A percentile compares a stretch with the other conserved stretches of the same genome.
Evolutionary conservation across 2,113 vertebrate species (phyloP).

Genomic region (Tachycineta bicolor): DNA sequence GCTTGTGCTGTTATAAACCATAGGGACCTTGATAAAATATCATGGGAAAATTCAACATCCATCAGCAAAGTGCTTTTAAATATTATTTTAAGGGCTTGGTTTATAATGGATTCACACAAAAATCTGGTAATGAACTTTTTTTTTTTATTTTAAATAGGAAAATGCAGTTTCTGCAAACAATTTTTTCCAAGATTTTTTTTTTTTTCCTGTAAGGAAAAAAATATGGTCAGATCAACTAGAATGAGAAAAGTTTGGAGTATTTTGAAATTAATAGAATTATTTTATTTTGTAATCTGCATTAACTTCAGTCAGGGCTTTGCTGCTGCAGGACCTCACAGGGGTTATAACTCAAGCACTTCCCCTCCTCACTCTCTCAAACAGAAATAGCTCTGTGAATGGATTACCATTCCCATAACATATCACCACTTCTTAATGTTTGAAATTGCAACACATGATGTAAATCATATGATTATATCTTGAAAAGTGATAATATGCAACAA

Average conservation of each 20-base stretch:
- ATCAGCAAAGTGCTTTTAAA: not conserved
- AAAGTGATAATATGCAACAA: not conserved
- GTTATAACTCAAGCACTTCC: not conserved
- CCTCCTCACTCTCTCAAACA: not conserved
- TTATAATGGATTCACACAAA: not conserved
- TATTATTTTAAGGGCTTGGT: not conserved
- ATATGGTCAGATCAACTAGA: not conserved
- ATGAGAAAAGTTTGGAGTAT: not conserved
- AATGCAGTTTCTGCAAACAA: not conserved
- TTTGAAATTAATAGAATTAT: not conserved
- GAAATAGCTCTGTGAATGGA: not conserved
- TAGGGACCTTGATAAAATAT: not conserved
- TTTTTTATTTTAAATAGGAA: not conserved
- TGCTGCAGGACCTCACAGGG: not conserved
- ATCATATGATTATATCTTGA: not conserved
- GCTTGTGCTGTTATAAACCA: not conserved
- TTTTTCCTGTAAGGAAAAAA: not conserved
- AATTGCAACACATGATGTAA: not conserved
- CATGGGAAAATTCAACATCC: not conserved
- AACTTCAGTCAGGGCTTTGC: not conserved
- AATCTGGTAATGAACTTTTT: not conserved
- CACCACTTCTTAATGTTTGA: not conserved
- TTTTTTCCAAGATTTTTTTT: not conserved
- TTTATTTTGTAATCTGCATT: not conserved
- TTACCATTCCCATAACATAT: not conserved